Percentiles rank a stretch among this genome's conserved stretches.
These are phyloP conservation scores for Yoshiicerus persimilis DNA, from an alignment of 1,140 invertebrate species.

Conservation along the genomic window DNA sequence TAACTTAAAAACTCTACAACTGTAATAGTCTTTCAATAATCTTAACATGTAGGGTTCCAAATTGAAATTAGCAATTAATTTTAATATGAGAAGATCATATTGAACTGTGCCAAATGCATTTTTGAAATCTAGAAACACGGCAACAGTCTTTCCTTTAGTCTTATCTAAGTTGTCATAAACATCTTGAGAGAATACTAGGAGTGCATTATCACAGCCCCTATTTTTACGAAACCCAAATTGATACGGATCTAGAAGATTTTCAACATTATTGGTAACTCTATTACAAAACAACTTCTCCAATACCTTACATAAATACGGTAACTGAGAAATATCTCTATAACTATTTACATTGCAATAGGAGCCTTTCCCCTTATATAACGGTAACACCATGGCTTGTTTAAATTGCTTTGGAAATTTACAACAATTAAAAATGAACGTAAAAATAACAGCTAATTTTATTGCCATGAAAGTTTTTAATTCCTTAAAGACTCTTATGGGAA, in stretches of 20 bases:
- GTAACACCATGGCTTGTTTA: neutral
- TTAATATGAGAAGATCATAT: neutral
- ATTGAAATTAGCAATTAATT: neutral
- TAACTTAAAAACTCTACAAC: neutral
- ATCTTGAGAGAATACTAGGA: neutral
- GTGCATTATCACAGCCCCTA: neutral
- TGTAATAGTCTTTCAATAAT: neutral
- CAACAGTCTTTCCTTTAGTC: neutral
- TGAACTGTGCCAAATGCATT: neutral
- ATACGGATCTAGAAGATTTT: neutral
- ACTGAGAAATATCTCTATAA: neutral
- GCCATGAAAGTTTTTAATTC: neutral
- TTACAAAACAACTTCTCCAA: conserved; percentile 6
- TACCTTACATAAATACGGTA: neutral
- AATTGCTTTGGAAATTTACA: neutral
- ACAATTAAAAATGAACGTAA: neutral
- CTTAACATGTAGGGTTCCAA: neutral
- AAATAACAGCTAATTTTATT: neutral
- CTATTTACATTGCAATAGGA: neutral
- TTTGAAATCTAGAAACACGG: conserved; percentile 12
- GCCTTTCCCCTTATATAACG: conserved; percentile 28
- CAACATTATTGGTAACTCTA: neutral
- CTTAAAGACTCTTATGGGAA: neutral
- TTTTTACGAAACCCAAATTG: conserved; percentile 13
- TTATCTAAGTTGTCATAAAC: neutral